Evolutionary conservation across 2,888 invertebrate species (phyloP), one percentile per base, ranked within the genome.

Genomic region (Metallyticus violacea): DNA sequence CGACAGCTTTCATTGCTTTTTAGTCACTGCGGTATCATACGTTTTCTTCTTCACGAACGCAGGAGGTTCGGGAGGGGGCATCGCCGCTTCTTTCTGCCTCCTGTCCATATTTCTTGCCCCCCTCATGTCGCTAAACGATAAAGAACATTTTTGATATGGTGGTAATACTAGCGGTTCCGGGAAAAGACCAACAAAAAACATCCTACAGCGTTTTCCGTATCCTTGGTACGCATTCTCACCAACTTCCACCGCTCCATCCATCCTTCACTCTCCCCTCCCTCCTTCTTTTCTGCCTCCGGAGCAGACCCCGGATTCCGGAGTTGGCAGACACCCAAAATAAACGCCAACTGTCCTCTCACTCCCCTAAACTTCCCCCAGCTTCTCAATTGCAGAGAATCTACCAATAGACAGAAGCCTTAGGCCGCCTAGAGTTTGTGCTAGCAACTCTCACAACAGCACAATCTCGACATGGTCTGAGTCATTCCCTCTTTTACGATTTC

Each of bases 241-340:
- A 82, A 26, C 7, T 27, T 76, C 7, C 76, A 82, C 1, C 1
- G 26, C 26, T 25, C 27, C 82, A 22, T 76, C 76, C 82, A 62
- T 27, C 62, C 27, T 27, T 82, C 82, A 26, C 25, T 26, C 82
- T 26, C 82, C 15, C 82, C 26, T 15, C n/a, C 82, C 82, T 82
- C n/a, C 62, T 82, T 76, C 27, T 25, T 76, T 27, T 82, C 76
- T n/a, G 84, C 27, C 26, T 27, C 40, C 27, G 30, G 86, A 79
- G 76, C 84, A 86, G 79, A 86, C 83, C 86, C 29, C 40, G 86
- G 79, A 84, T 83, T 77, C 79, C 84, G 85, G 79, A 62, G 40
- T 86, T 86, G 86, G 86, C 86, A 86, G 85, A 84, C 85, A 79
- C 80, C 86, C 86, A 86, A 86, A 86, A 86, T 85, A 86, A 86